These are phyloP conservation scores for Platynereis dumerilii DNA, from an alignment of 2,888 invertebrate species.

Conservation along the genomic window DNA sequence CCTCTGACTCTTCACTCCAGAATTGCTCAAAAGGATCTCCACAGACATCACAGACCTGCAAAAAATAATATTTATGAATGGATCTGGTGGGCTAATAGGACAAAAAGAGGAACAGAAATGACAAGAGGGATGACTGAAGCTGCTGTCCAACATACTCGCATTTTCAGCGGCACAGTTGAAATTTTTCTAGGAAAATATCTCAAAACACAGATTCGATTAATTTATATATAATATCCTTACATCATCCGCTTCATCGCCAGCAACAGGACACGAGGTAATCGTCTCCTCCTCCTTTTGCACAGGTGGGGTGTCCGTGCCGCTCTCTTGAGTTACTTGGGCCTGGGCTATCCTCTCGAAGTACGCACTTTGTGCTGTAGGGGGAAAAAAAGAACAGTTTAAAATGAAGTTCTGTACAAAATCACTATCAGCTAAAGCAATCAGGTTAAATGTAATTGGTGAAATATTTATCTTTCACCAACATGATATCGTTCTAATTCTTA, in stretches of 20 bases:
- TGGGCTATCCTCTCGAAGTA: conserved; percentile 17
- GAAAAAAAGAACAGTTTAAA: neutral
- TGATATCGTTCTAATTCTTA: too few relatives aligned
- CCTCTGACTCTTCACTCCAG: conserved; percentile 96
- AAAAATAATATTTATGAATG: neutral
- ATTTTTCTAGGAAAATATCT: too few relatives aligned
- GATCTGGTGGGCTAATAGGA: neutral
- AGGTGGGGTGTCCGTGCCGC: conserved; percentile 10
- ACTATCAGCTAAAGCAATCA: too few relatives aligned
- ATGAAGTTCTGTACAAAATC: too few relatives aligned
- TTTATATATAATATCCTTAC: too few relatives aligned
- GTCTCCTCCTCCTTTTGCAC: neutral
- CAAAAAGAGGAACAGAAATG: neutral
- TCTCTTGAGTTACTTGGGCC: neutral
- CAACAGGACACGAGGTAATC: neutral
- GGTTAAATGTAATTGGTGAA: too few relatives aligned
- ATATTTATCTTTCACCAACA: too few relatives aligned
- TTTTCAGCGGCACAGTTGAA: too few relatives aligned
- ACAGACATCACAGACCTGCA: conserved; percentile 80
- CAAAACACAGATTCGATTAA: too few relatives aligned
- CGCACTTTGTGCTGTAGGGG: conserved; percentile 13
- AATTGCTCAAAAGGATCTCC: conserved; percentile 92
- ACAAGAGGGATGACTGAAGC: neutral
- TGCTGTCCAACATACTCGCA: too few relatives aligned
- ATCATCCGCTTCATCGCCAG: neutral